Percentiles rank a stretch among this genome's conserved stretches.
Evolutionary conservation across 2,888 invertebrate genomes (phyloP).

Genomic region (Diplolepis rosae): DNA sequence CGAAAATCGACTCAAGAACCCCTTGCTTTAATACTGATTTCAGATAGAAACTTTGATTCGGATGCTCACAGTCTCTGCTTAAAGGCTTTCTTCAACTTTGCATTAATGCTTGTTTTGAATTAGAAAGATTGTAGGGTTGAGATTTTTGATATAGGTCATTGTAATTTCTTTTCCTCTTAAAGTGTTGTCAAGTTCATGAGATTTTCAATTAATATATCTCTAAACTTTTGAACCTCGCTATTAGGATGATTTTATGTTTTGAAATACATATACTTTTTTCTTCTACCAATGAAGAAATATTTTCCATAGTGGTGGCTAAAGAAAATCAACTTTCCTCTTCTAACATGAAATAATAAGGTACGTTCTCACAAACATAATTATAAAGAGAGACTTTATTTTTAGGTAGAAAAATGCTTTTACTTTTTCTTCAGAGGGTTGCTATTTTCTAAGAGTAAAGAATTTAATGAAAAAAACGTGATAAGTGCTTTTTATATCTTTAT

Average conservation of each 20-base stretch:
- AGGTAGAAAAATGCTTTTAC: constrained; percentile 10
- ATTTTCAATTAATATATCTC: too few species aligned
- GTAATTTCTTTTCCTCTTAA: too few species aligned
- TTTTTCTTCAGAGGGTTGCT: constrained; percentile 11
- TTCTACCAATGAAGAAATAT: neutral
- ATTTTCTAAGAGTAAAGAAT: neutral
- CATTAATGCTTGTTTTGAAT: too few species aligned
- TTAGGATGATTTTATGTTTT: too few species aligned
- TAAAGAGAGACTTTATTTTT: neutral
- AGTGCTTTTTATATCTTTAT: constrained; percentile 7
- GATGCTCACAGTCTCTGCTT: too few species aligned
- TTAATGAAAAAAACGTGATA: constrained; percentile 10
- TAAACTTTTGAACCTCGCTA: too few species aligned
- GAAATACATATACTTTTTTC: neutral
- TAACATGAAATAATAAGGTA: neutral
- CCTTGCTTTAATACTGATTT: constrained; percentile 21
- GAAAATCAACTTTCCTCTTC: too few species aligned
- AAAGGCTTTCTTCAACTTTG: too few species aligned
- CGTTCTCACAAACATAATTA: neutral
- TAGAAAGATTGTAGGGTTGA: too few species aligned
- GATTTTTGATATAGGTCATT: too few species aligned
- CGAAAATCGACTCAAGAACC: neutral
- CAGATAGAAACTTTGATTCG: neutral
- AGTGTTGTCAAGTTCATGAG: too few species aligned
- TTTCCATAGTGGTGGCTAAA: neutral